phyloP scores from a whole-genome alignment of 2,888 invertebrate species.

The Sylvicola cinctus region DNA sequence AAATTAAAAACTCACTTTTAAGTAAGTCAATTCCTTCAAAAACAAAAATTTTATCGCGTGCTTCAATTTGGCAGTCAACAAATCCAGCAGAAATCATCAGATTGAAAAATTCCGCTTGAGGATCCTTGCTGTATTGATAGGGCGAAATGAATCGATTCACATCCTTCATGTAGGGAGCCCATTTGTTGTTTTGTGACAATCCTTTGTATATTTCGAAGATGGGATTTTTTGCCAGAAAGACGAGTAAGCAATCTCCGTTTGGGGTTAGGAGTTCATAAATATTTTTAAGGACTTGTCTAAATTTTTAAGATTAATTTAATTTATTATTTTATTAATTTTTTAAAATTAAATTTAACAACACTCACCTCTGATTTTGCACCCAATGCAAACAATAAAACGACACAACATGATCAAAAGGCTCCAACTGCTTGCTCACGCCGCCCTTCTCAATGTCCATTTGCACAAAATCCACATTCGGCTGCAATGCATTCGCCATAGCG shows the following conservation, averaged over 20 bases:
- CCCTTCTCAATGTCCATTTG: slow-evolving; percentile 32
- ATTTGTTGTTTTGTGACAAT: slow-evolving; percentile 34
- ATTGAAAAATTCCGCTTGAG: slow-evolving; percentile 32
- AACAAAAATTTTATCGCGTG: slow-evolving; percentile 33
- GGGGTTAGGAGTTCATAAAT: slow-evolving; percentile 42
- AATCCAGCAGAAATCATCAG: slow-evolving; percentile 39
- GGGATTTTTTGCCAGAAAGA: slow-evolving; percentile 45
- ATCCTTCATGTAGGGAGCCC: slow-evolving; percentile 43
- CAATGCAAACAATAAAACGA: slow-evolving; percentile 67
- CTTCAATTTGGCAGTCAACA: slow-evolving; percentile 33
- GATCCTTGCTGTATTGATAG: slow-evolving; percentile 38
- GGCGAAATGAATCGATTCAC: slow-evolving; percentile 43
- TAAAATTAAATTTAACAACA: no score
- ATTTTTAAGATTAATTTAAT: slow-evolving; percentile 1
- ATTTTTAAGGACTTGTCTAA: slow-evolving; percentile 40
- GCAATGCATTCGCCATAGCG: slow-evolving; percentile 21
- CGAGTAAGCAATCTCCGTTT: slow-evolving; percentile 44
- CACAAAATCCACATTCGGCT: slow-evolving; percentile 28
- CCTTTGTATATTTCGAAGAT: slow-evolving; percentile 45
- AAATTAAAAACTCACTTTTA: slow-evolving; percentile 29
- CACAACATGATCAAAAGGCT: slow-evolving; percentile 41
- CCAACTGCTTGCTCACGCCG: slow-evolving; percentile 21
- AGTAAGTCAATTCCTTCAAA: slow-evolving; percentile 33
- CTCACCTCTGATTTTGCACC: slow-evolving; percentile 51
- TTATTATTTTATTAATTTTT: neutral